Conservation (phyloP, 1,140 invertebrate genomes). For the Aphidius gifuensis region DNA sequence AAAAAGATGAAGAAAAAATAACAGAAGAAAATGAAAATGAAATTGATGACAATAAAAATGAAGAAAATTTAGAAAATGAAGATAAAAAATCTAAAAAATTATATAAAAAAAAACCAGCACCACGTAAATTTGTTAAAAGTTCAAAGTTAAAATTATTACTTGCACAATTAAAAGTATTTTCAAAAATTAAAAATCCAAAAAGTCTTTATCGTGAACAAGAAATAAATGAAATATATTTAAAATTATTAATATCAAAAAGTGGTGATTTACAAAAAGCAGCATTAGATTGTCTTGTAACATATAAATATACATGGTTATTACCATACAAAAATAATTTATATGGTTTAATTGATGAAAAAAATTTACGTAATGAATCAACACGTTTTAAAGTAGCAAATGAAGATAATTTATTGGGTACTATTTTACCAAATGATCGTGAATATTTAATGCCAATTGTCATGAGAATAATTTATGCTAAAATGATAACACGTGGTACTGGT, state of each 20-base stretch:
- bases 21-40: slow-evolving; percentile 28
- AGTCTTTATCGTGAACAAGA: slow-evolving; percentile 73
- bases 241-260: slow-evolving; percentile 77
- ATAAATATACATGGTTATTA: slow-evolving; percentile 72
- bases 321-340: slow-evolving; percentile 77
- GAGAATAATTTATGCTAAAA: slow-evolving; percentile 86
- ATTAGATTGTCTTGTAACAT: slow-evolving; percentile 80
- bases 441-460: slow-evolving; percentile 78
- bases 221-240: slow-evolving; percentile 71
- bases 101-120: slow-evolving; percentile 15
- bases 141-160: slow-evolving; percentile 65
- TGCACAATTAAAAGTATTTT: slow-evolving; percentile 72
- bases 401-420: slow-evolving; percentile 51
- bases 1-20: slow-evolving; percentile 28
- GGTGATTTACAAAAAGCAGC: slow-evolving; percentile 77
- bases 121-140: slow-evolving; percentile 44
- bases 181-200: slow-evolving; percentile 77
- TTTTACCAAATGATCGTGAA: slow-evolving; percentile 70
- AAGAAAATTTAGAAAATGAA: slow-evolving; percentile 22
- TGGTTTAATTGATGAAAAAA: slow-evolving; percentile 80
- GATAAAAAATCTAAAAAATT: not conserved
- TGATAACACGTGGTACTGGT: slow-evolving; percentile 71
- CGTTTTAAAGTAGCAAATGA: slow-evolving; percentile 74
- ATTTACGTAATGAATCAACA: slow-evolving; percentile 79
- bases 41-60: slow-evolving; percentile 28